Percentiles rank a stretch among this genome's conserved stretches.
Evolutionary conservation across 1,140 invertebrate genomes (phyloP).

Genomic region (Lanistes nyassanus): DNA sequence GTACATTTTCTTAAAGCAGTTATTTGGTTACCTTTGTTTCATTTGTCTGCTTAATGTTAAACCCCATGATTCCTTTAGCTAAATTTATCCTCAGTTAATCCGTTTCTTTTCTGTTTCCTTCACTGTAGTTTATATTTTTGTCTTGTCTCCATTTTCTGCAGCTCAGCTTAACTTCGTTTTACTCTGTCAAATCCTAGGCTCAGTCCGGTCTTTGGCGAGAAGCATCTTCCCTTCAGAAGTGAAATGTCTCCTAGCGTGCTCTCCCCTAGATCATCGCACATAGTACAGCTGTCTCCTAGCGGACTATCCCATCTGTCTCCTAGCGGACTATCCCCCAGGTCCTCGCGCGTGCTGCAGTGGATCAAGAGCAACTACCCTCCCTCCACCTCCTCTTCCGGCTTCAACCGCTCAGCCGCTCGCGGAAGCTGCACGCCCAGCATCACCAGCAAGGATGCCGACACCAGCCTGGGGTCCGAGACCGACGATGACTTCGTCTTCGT

Average conservation of each 20-base stretch:
- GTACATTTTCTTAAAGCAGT: too few relatives aligned
- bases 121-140: too few relatives aligned
- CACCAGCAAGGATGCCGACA: not conserved
- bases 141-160: too few relatives aligned
- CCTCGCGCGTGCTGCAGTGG: constrained; percentile 2
- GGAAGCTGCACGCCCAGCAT: not conserved
- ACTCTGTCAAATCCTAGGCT: not conserved
- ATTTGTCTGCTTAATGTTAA: too few relatives aligned
- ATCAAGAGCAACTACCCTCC: not conserved
- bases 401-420: too few relatives aligned
- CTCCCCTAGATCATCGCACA: not conserved
- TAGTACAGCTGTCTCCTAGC: not conserved
- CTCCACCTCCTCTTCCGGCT: not conserved
- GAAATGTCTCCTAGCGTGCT: not conserved
- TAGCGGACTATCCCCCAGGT: not conserved
- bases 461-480: constrained; percentile 16
- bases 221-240: not conserved
- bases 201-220: not conserved
- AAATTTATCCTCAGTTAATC: too few relatives aligned
- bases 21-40: too few relatives aligned
- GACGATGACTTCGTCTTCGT: constrained; percentile 24
- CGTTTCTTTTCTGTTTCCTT: too few relatives aligned
- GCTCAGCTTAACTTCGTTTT: not conserved
- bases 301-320: not conserved
- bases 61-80: too few relatives aligned